These are phyloP conservation scores for Orgyia antiqua DNA, from an alignment of 2,888 invertebrate genomes.

Conservation along the genomic window DNA sequence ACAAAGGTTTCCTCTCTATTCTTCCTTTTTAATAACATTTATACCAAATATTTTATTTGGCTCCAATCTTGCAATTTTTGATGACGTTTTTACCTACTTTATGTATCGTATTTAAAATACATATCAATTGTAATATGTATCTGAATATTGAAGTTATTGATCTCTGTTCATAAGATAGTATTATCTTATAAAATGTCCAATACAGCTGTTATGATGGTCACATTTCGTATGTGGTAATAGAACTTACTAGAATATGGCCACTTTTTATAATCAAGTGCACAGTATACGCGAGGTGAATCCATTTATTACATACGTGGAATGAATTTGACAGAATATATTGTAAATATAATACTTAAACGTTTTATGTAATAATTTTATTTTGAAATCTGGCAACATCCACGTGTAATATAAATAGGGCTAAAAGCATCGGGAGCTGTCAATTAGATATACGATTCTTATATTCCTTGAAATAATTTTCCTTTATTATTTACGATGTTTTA, in stretches of 20 bases:
- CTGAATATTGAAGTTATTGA: slow-evolving; percentile 47
- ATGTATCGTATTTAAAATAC: slow-evolving; percentile 45
- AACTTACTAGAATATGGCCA: too few relatives aligned
- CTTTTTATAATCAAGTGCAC: slow-evolving; percentile 43
- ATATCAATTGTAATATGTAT: slow-evolving; percentile 60
- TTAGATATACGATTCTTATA: slow-evolving; percentile 68
- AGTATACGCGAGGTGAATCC: slow-evolving; percentile 58
- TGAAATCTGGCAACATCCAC: slow-evolving; percentile 67
- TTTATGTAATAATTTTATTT: slow-evolving; percentile 71
- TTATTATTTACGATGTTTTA: slow-evolving; percentile 55
- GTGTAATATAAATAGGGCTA: slow-evolving; percentile 64
- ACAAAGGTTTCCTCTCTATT: too few relatives aligned
- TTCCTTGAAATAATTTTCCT: slow-evolving; percentile 69
- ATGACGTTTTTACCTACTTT: slow-evolving; percentile 11
- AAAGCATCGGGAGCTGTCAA: slow-evolving; percentile 67
- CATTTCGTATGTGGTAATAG: slow-evolving; percentile 24
- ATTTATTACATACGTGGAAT: slow-evolving; percentile 63
- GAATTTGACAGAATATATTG: slow-evolving; percentile 67
- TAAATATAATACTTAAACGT: slow-evolving; percentile 60
- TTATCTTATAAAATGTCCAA: slow-evolving; percentile 19
- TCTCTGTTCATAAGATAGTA: slow-evolving; percentile 42
- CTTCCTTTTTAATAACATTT: too few relatives aligned
- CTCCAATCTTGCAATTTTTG: background rate
- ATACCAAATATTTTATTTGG: slow-evolving; percentile 15
- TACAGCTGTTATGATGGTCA: slow-evolving; percentile 43